Base-by-base conservation (phyloP, 2,888 invertebrate species). In the Protophormia terraenovae region DNA sequence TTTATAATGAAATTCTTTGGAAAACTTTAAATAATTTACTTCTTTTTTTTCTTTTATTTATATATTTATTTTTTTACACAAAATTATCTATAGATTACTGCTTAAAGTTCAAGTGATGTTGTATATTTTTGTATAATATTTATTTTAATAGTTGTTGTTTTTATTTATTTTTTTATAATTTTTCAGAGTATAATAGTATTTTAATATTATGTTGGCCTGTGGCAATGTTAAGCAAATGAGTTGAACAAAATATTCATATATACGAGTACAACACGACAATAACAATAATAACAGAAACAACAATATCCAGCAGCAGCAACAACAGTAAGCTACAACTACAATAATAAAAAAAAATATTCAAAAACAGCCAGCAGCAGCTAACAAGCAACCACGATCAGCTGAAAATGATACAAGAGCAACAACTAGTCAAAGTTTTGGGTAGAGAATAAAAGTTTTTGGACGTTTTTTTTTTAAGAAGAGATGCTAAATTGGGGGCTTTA, bases 171-270 rank as follows among this genome's bases (percentile, higher is more conserved):
- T 66, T 38, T 24, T 53, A 71, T 22, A 60, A 35, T 45, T 45
- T n/a, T n/a, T n/a, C 50, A 47, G 19, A 60, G 66, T 81, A 50
- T 67, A 29, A 45, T 53, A 35, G 24, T 73, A 24, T 47, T n/a
- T n/a, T n/a, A n/a, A n/a, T 76, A 80, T 66, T 67, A 78, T 82
- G 78, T 82, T 71, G 64, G 85, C 85, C 82, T 85, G 64, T 58
- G 82, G 85, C 79, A 79, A 85, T 85, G 85, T 85, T 85, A 85
- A 79, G 75, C 82, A 82, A 85, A 85, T 85, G 82, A 85, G 78
- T 82, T 78, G 85, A 71, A 73, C 67, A 83, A 72, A 83, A 82
- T 73, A 78, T 77, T 62, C 73, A 79, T 77, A 50, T 72, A 78
- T 78, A 79, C 84, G 58, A 67, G 47, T 71, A 60, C 50, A 79